A percentile compares a stretch with the other conserved stretches of the same genome.
Conservation (phyloP, 2,888 invertebrate genomes). For the Apamea epomidion region DNA sequence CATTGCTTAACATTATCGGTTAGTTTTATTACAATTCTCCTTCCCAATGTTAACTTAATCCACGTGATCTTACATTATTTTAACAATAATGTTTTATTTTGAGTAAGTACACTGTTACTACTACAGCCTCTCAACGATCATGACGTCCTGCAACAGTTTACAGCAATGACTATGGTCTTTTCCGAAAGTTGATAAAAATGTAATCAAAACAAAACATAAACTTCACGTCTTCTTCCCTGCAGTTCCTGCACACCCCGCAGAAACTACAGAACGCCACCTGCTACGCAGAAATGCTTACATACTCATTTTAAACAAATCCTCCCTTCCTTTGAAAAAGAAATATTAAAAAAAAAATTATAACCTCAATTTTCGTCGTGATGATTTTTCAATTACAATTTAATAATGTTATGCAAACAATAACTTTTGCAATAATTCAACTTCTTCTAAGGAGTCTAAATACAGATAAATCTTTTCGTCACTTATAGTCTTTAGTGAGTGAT, state of each 20-base stretch:
- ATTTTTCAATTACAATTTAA: neutral
- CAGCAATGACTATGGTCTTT: neutral
- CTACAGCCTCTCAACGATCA: neutral
- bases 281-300: neutral
- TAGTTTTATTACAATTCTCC: neutral
- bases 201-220: neutral
- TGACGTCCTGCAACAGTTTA: neutral
- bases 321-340: neutral
- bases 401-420: neutral
- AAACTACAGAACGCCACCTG: neutral
- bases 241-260: neutral
- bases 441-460: neutral
- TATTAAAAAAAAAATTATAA: neutral
- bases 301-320: neutral
- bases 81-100: neutral
- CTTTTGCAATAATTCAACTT: neutral
- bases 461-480: neutral
- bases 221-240: neutral
- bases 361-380: neutral
- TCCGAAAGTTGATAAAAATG: neutral
- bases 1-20: neutral
- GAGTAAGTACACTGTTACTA: neutral
- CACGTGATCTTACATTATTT: neutral
- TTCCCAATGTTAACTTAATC: neutral
- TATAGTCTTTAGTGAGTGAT: neutral